phyloP scores from a whole-genome alignment of 1,140 invertebrate species.

The Coenobita brevimanus region DNA sequence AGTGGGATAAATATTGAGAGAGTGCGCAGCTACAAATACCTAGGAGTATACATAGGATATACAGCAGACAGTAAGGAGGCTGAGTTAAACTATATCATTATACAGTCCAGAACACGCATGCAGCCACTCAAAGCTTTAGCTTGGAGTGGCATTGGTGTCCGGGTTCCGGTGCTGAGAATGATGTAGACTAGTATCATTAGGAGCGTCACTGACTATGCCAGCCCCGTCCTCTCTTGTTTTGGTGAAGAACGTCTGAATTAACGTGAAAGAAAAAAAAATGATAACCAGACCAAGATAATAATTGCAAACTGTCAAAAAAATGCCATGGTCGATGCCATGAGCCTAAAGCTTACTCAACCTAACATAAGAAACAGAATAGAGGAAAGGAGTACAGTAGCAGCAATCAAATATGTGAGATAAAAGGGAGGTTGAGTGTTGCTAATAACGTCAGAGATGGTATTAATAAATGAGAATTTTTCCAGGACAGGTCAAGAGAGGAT shows the following conservation, averaged over 20 bases:
- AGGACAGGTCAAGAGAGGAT: too few species aligned
- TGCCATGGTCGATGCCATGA: not conserved
- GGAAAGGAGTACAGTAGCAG: not conserved
- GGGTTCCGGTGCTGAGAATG: not conserved
- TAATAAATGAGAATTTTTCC: too few species aligned
- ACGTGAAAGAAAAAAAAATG: too few species aligned
- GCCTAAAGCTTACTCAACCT: not conserved
- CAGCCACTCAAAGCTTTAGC: not conserved
- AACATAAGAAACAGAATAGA: not conserved
- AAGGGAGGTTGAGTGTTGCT: too few species aligned
- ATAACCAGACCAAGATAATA: not conserved
- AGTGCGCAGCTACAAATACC: not conserved
- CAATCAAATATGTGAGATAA: not conserved
- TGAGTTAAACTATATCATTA: not conserved
- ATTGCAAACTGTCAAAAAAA: not conserved
- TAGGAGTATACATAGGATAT: not conserved
- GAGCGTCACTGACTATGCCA: not conserved
- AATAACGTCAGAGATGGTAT: too few species aligned
- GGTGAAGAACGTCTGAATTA: not conserved
- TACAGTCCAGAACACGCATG: not conserved
- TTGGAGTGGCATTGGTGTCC: too few species aligned
- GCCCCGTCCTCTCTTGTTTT: conserved; percentile 1
- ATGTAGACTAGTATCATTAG: not conserved
- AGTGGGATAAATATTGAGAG: not conserved
- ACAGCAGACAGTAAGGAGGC: not conserved